phyloP scores from a whole-genome alignment of 1,140 invertebrate species.

The Aphelinus atriplicis region DNA sequence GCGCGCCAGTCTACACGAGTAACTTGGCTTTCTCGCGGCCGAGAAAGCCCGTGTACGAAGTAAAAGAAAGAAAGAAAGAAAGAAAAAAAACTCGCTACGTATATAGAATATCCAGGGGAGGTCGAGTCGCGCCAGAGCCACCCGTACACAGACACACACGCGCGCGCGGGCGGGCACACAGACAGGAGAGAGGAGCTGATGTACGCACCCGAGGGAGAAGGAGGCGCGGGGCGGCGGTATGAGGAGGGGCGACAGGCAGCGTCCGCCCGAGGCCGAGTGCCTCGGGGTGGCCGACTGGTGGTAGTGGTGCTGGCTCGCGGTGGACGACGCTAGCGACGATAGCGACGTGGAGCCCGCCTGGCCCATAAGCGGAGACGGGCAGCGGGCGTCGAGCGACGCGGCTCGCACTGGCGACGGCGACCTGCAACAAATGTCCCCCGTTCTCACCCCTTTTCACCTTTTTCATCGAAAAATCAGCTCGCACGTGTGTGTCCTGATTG shows the following conservation, averaged over 20 bases:
- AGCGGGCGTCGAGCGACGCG: conserved; percentile 76
- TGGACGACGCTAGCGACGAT: conserved; percentile 65
- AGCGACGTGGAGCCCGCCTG: conserved; percentile 68
- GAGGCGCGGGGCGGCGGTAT: conserved; percentile 72
- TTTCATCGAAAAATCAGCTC: no score
- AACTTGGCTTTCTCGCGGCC: no score
- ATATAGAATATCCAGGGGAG: not conserved
- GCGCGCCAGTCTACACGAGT: no score
- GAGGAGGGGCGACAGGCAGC: conserved; percentile 77
- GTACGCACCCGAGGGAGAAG: conserved; percentile 42
- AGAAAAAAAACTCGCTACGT: conserved; percentile 1
- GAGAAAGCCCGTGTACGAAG: no score
- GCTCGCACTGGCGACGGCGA: conserved; percentile 80
- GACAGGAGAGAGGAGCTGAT: not conserved
- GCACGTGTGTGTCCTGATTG: no score
- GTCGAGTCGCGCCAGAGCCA: conserved; percentile 40
- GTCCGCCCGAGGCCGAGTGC: conserved; percentile 42
- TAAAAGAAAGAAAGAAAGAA: not conserved
- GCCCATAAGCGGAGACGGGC: conserved; percentile 50
- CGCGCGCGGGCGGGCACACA: not conserved
- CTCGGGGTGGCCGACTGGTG: conserved; percentile 60
- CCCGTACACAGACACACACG: not conserved
- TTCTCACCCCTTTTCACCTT: no score
- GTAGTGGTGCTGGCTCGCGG: conserved; percentile 58
- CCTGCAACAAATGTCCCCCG: conserved; percentile 50